A percentile compares a stretch with the other conserved stretches of the same genome.
phyloP scores from a whole-genome alignment of 2,888 invertebrate species.

The Lasius fuliginosus region DNA sequence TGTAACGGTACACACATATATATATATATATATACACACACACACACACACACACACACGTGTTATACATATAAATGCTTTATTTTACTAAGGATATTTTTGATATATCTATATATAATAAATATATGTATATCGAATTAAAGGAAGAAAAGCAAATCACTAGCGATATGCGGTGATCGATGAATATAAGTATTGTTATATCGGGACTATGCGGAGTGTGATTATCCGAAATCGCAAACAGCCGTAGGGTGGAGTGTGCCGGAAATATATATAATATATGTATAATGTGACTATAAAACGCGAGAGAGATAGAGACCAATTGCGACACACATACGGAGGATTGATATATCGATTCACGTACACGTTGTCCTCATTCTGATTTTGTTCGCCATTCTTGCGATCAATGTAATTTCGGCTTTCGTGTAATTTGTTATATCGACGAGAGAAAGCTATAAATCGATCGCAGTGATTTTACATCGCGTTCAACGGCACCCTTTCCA shows the following conservation, averaged over 20 bases:
- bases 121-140: conserved; percentile 76
- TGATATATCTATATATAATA: conserved; percentile 84
- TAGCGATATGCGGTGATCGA: conserved; percentile 57
- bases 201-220: conserved; percentile 45
- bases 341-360: background rate
- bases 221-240: conserved; percentile 46
- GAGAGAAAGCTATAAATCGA: background rate
- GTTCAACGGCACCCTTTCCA: background rate
- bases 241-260: conserved; percentile 67
- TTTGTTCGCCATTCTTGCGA: background rate
- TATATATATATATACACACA: too few relatives aligned
- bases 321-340: background rate
- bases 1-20: conserved; percentile 81
- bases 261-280: conserved; percentile 13
- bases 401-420: conserved; percentile 1
- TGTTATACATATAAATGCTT: conserved; percentile 81
- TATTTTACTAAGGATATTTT: conserved; percentile 86
- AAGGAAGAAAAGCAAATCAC: conserved; percentile 59
- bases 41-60: background rate
- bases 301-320: background rate
- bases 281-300: background rate
- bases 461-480: background rate
- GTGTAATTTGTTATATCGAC: background rate
- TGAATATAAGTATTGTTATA: conserved; percentile 74
- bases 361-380: background rate